Evolutionary conservation across 2,888 invertebrate species (phyloP).

Genomic region (Steinernema carpocapsae): DNA sequence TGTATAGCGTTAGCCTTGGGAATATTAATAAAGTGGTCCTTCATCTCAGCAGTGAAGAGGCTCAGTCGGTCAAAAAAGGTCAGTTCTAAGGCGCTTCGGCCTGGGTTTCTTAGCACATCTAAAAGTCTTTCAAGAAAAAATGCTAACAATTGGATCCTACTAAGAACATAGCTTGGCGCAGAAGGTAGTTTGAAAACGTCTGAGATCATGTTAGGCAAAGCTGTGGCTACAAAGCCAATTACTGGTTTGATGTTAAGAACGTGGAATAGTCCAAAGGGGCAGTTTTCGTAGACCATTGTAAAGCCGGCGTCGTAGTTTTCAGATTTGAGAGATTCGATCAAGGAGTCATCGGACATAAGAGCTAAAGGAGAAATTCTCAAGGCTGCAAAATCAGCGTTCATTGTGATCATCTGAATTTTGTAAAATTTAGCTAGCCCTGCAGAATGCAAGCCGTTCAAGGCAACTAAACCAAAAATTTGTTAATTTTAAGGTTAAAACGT

Average conservation of each 20-base stretch:
- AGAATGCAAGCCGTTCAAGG: too few relatives aligned
- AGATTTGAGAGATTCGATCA: background rate
- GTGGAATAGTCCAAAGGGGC: conserved; percentile 2
- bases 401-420: too few relatives aligned
- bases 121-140: background rate
- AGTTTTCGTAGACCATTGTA: conserved; percentile 1
- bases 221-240: background rate
- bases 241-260: conserved; percentile 16
- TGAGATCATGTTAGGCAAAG: background rate
- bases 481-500: background rate
- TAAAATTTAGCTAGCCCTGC: too few relatives aligned
- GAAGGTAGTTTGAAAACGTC: background rate
- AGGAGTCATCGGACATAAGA: background rate
- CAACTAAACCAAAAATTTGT: too few relatives aligned
- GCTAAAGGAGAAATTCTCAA: conserved; percentile 5
- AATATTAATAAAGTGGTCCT: conserved; percentile 5
- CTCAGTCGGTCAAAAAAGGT: background rate
- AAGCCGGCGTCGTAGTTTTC: conserved; percentile 14
- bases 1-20: background rate
- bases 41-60: background rate
- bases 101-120: background rate
- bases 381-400: too few relatives aligned
- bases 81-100: background rate
- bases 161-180: background rate
- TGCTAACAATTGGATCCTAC: too few relatives aligned